These are phyloP conservation scores for zebrafish (Danio rerio) DNA, from an alignment of 2,113 vertebrate genomes.

Conservation along the genomic window DNA sequence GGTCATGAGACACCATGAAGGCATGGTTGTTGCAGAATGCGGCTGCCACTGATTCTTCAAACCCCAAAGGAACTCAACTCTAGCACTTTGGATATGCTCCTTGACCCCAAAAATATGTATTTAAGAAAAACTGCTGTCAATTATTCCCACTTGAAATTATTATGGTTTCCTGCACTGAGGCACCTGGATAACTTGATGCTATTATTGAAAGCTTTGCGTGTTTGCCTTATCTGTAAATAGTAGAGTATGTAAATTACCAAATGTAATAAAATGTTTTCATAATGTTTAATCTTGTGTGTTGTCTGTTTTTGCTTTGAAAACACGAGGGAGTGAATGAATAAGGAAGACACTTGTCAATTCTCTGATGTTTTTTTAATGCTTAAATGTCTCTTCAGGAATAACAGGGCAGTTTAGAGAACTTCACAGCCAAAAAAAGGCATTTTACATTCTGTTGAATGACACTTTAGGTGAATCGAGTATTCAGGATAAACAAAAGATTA, in stretches of 20 bases:
- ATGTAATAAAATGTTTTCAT: conserved; percentile 50
- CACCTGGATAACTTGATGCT: conserved; percentile 11
- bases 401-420: conserved; percentile 16
- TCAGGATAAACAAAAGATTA: conserved; percentile 26
- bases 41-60: conserved; percentile 82
- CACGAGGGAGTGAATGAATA: not conserved
- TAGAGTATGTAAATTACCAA: conserved; percentile 36
- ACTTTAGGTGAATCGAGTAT: conserved; percentile 40
- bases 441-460: conserved; percentile 51
- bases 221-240: conserved; percentile 43
- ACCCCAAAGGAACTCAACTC: conserved; percentile 7
- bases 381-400: conserved; percentile 33
- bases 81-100: conserved; percentile 41
- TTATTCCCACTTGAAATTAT: not conserved
- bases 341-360: not conserved
- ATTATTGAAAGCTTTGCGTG: conserved; percentile 24
- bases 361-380: conserved; percentile 41
- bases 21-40: conserved; percentile 86
- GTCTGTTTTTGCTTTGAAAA: not conserved
- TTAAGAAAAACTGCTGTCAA: not conserved
- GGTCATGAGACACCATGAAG: conserved; percentile 80
- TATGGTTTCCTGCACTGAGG: conserved; percentile 15
- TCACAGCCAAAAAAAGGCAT: conserved; percentile 23
- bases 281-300: not conserved
- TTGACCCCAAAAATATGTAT: not conserved